Base-by-base conservation (phyloP, 2,797 vertebrate genomes). In the Nyctibius grandis region DNA sequence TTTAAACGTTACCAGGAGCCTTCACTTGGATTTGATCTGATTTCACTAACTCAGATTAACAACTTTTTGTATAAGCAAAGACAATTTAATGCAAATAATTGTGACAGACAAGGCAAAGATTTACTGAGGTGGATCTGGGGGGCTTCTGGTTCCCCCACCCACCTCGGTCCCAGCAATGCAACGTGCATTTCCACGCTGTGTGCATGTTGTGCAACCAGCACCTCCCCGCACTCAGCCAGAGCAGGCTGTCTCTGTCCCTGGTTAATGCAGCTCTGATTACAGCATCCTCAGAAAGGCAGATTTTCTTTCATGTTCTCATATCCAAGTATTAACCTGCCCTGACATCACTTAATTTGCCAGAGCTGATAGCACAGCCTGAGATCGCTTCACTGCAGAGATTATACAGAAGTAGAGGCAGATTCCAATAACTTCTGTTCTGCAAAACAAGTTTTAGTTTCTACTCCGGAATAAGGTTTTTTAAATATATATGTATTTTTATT, bases 291-390 rank as follows among this genome's bases (percentile, higher is more conserved):
- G 72, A 83, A 91, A 87, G 81, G 53, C 8, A 1, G 88, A 74
- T 93, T 95, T 96, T 87, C 92, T 93, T 95, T 53, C 4, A 1
- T 34, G 4, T 82, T 96, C 87, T 89, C 57, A 59, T 72, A 72
- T 57, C 82, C 79, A 56, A 72, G 73, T 75, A 91, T 88, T 93
- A 93, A 95, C 90, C 83, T 86, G 85, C 79, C 47, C 61, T 91
- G 91, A 90, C 88, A 80, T 61, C 1, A 1, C 69, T 92, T 92
- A 56, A 15, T 91, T 91, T 93, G 61, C 42, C 53, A 50, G 69
- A 86, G 82, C 85, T 48, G 60, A 80, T 59, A 63, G 59, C 85
- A 54, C 75, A 76, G 95, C 56, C 89, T 70, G 85, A 90, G 76
- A 53, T 78, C 12, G 4, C 73, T 88, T 88, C 9, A 1, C 65